These are phyloP conservation scores for Neodiprion fabricii DNA, from an alignment of 1,140 invertebrate species.

Conservation along the genomic window DNA sequence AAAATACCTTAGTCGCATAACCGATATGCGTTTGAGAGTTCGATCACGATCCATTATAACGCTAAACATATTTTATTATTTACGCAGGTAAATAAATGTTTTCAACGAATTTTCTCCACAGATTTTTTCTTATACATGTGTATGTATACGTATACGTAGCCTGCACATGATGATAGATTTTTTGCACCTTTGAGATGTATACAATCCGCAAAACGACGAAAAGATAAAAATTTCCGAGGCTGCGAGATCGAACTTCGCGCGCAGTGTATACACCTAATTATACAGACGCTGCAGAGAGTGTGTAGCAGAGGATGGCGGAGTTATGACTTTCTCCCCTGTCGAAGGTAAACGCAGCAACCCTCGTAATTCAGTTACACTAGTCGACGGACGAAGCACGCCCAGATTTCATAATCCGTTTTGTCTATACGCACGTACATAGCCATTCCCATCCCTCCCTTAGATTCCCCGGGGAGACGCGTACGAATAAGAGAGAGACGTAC, in stretches of 20 bases:
- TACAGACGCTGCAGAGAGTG: neutral
- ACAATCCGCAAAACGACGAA: neutral
- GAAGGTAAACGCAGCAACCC: neutral
- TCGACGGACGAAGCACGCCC: conserved; percentile 1
- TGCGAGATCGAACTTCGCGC: neutral
- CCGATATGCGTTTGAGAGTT: too few species aligned
- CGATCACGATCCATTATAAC: too few species aligned
- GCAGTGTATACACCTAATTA: neutral
- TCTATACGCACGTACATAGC: neutral
- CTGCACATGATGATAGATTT: neutral
- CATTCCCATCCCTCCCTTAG: too few species aligned
- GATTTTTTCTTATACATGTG: too few species aligned
- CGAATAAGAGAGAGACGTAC: neutral
- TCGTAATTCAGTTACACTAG: neutral
- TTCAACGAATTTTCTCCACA: too few species aligned
- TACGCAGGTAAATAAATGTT: too few species aligned
- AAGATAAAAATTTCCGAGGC: too few species aligned
- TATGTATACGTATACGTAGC: too few species aligned
- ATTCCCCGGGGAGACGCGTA: too few species aligned
- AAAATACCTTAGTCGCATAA: too few species aligned
- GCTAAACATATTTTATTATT: too few species aligned
- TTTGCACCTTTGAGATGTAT: neutral
- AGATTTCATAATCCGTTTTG: conserved; percentile 7
- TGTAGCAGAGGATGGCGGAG: neutral
- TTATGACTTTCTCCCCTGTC: neutral